Percentiles rank a stretch among this genome's conserved stretches.
phyloP scores from a whole-genome alignment of 1,140 invertebrate genomes.

The Drosophila suzukii region DNA sequence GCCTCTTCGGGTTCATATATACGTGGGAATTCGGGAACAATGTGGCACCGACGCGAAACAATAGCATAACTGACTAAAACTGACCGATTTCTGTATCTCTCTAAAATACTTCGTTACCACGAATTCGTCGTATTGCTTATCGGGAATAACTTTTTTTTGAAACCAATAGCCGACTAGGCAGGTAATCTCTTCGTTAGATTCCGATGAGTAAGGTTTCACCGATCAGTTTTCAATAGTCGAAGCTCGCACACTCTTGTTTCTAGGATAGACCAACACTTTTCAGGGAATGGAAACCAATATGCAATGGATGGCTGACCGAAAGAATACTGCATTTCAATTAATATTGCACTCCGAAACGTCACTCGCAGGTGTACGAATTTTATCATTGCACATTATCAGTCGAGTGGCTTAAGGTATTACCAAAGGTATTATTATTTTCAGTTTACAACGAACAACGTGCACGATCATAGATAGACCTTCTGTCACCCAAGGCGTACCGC shows the following conservation, averaged over 20 bases:
- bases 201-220: constrained; percentile 13
- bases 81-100: constrained; percentile 57
- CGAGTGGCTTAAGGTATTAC: not conserved
- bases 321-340: not conserved
- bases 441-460: not conserved
- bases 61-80: constrained; percentile 68
- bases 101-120: constrained; percentile 39
- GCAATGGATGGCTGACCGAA: no score
- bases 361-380: constrained; percentile 19
- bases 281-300: not conserved
- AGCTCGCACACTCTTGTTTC: constrained; percentile 19
- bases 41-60: constrained; percentile 54
- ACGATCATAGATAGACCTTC: not conserved
- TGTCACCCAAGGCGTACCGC: not conserved
- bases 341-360: not conserved
- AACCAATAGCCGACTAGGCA: constrained; percentile 38
- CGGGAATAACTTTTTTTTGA: constrained; percentile 39
- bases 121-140: constrained; percentile 68
- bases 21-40: constrained; percentile 12
- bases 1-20: constrained; percentile 8
- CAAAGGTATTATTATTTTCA: not conserved
- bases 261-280: not conserved
- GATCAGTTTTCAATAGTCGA: constrained; percentile 1
- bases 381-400: constrained; percentile 50
- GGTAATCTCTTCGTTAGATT: constrained; percentile 25